Conservation (phyloP, 2,888 invertebrate species). For the Sisyra nigra region DNA sequence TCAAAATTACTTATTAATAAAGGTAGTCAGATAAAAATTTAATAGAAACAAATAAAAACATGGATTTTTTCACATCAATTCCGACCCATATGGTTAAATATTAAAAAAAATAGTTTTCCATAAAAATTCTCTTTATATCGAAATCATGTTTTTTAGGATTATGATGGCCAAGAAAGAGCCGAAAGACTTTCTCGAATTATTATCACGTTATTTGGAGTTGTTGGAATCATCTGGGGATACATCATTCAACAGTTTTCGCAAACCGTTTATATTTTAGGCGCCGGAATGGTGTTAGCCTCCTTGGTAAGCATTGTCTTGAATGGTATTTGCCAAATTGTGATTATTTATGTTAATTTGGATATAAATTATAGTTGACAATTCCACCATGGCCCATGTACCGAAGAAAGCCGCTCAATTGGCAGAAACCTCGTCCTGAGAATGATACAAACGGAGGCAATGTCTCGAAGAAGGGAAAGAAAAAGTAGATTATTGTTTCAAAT, state of each 20-base stretch:
- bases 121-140: not conserved
- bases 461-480: constrained; percentile 20
- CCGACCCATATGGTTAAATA: constrained; percentile 28
- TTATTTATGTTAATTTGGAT: not conserved
- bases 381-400: constrained; percentile 97
- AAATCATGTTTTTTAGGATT: constrained; percentile 43
- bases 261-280: constrained; percentile 82
- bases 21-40: no score
- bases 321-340: constrained; percentile 10
- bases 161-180: constrained; percentile 78
- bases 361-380: constrained; percentile 49
- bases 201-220: constrained; percentile 77
- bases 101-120: constrained; percentile 2
- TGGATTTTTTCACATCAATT: constrained; percentile 25
- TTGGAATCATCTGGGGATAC: constrained; percentile 85
- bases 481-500: constrained; percentile 9
- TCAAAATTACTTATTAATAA: no score
- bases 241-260: constrained; percentile 91
- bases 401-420: constrained; percentile 78
- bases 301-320: constrained; percentile 39
- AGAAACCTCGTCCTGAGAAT: constrained; percentile 45
- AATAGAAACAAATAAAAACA: constrained; percentile 12
- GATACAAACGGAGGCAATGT: constrained; percentile 15
- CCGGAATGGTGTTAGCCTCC: constrained; percentile 76
- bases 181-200: constrained; percentile 81